A percentile compares a stretch with the other conserved stretches of the same genome.
phyloP scores from a whole-genome alignment of 2,797 vertebrate species.

The Protosalanx chinensis region DNA sequence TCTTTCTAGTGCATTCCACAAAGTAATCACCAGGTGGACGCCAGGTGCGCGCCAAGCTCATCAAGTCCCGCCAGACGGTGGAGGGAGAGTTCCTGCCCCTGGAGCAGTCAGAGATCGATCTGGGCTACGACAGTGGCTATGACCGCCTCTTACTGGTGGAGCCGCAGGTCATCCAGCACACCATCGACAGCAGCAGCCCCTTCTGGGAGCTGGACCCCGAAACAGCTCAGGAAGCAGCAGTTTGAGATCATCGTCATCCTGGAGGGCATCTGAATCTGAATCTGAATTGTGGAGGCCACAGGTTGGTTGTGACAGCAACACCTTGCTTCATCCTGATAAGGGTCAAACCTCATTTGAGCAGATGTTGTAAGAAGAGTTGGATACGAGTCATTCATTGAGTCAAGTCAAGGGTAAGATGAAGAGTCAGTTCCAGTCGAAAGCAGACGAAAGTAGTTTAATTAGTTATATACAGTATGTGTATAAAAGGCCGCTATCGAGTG shows the following conservation, averaged over 20 bases:
- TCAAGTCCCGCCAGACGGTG: slow-evolving; percentile 57
- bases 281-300: slow-evolving; percentile 59
- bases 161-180: slow-evolving; percentile 59
- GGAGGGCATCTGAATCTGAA: slow-evolving; percentile 37
- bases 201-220: slow-evolving; percentile 56
- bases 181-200: slow-evolving; percentile 55
- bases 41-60: slow-evolving; percentile 37
- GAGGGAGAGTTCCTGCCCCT: slow-evolving; percentile 60
- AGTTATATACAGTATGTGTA: too few relatives aligned
- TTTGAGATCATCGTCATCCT: slow-evolving; percentile 65
- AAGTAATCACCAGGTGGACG: slow-evolving; percentile 31
- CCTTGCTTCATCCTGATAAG: too few relatives aligned
- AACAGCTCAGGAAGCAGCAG: slow-evolving; percentile 57
- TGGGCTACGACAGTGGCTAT: slow-evolving; percentile 59
- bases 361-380: not conserved
- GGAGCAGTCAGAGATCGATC: slow-evolving; percentile 59
- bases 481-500: too few relatives aligned
- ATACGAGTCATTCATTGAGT: too few relatives aligned
- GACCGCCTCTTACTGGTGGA: slow-evolving; percentile 63
- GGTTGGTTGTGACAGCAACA: slow-evolving; percentile 37
- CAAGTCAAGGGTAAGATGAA: too few relatives aligned
- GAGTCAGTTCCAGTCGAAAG: too few relatives aligned
- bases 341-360: too few relatives aligned
- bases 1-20: too few relatives aligned
- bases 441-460: too few relatives aligned